phyloP scores from a whole-genome alignment of 2,888 invertebrate genomes.

The Teleogryllus oceanicus region DNA sequence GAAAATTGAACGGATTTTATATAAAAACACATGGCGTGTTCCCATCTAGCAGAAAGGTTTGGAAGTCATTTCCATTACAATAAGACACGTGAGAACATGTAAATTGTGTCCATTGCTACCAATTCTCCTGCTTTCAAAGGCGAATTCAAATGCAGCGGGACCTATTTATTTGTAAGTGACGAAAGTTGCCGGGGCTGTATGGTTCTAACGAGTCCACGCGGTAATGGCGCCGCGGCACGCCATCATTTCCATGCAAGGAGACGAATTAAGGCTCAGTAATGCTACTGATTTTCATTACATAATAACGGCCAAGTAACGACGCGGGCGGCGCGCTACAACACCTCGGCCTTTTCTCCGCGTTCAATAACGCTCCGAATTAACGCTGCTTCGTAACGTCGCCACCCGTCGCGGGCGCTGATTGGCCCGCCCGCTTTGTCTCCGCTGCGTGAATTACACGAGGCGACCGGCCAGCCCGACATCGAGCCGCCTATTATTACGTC shows the following conservation, averaged over 20 bases:
- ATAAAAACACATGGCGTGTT: slow-evolving; percentile 18
- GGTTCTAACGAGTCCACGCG: neutral
- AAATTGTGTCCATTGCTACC: slow-evolving; percentile 18
- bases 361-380: slow-evolving; percentile 3
- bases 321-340: neutral
- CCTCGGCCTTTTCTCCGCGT: neutral
- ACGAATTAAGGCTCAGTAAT: slow-evolving; percentile 9
- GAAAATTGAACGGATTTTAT: slow-evolving; percentile 9
- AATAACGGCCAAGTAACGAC: slow-evolving; percentile 5
- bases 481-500: slow-evolving; percentile 7
- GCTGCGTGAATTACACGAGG: neutral
- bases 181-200: neutral
- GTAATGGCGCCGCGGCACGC: neutral
- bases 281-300: slow-evolving; percentile 9
- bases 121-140: neutral
- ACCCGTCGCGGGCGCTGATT: neutral
- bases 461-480: neutral
- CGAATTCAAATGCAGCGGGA: neutral
- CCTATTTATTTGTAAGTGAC: slow-evolving; percentile 4
- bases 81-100: slow-evolving; percentile 1
- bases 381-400: neutral
- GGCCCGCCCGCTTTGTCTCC: neutral
- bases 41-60: slow-evolving; percentile 18
- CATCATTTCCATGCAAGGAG: slow-evolving; percentile 7
- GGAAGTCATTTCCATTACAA: slow-evolving; percentile 10